These are phyloP conservation scores for Drosophila meridiana DNA, from an alignment of 2,888 invertebrate species.

Conservation along the genomic window DNA sequence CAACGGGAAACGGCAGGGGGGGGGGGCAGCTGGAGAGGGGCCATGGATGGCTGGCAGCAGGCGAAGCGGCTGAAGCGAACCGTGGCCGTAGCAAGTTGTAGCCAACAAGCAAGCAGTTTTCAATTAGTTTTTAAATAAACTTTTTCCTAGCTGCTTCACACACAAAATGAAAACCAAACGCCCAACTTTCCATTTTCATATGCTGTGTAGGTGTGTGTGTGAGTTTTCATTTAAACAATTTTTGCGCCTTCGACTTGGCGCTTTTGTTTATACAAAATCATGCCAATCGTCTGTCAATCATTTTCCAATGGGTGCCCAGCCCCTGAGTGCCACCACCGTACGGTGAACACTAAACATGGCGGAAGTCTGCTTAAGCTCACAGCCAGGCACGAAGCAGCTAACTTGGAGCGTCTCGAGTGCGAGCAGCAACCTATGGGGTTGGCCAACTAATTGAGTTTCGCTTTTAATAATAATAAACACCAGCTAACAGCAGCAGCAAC, in stretches of 20 bases:
- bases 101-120: conserved; percentile 64
- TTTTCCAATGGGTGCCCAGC: conserved; percentile 63
- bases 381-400: conserved; percentile 1
- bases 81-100: conserved; percentile 31
- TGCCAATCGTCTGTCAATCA: conserved; percentile 84
- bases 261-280: conserved; percentile 82
- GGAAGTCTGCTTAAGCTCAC: conserved; percentile 80
- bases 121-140: conserved; percentile 79
- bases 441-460: conserved; percentile 77
- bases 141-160: conserved; percentile 39
- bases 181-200: conserved; percentile 72
- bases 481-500: conserved; percentile 16
- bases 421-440: conserved; percentile 6
- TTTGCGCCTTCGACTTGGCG: conserved; percentile 49
- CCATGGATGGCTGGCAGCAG: background rate
- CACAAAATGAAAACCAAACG: conserved; percentile 53
- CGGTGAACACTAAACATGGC: conserved; percentile 58
- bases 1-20: background rate
- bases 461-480: conserved; percentile 77
- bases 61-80: conserved; percentile 37
- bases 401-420: conserved; percentile 31
- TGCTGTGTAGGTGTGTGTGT: conserved; percentile 24
- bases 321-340: conserved; percentile 22
- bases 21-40: too few relatives aligned
- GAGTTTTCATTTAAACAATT: conserved; percentile 48